phyloP scores from a whole-genome alignment of 2,797 vertebrate genomes.

The Rallus crepitans region DNA sequence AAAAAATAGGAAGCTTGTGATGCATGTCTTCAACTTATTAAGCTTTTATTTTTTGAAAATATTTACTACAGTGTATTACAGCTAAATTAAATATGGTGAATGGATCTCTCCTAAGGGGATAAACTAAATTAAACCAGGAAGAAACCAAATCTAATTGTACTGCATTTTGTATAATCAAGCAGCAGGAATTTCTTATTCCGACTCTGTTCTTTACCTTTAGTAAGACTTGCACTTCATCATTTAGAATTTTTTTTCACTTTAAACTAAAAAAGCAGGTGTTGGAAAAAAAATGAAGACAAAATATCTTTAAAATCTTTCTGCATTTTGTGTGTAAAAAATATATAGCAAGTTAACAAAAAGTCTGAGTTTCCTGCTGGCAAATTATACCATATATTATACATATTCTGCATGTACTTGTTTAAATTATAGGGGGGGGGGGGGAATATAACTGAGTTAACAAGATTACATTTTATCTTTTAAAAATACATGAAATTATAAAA shows the following conservation, averaged over 20 bases:
- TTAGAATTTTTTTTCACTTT: not conserved
- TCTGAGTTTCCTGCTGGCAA: not conserved
- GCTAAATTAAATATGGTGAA: constrained; percentile 66
- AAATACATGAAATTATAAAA: not conserved
- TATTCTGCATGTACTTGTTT: not conserved
- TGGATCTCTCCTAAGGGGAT: constrained; percentile 48
- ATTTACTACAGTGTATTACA: constrained; percentile 56
- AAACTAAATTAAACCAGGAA: constrained; percentile 67
- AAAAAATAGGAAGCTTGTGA: constrained; percentile 25
- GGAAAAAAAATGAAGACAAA: not conserved
- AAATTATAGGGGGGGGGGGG: not conserved
- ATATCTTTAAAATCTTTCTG: not conserved
- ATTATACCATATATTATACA: not conserved
- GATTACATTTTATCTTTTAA: not conserved
- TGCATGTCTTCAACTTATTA: constrained; percentile 22
- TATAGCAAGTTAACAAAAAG: not conserved
- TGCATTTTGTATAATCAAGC: constrained; percentile 44
- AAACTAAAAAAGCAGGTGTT: not conserved
- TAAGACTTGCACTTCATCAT: not conserved
- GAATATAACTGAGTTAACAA: not conserved
- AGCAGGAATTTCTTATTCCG: constrained; percentile 28
- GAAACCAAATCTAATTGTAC: constrained; percentile 48
- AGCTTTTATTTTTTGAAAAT: constrained; percentile 54
- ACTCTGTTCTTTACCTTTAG: not conserved
- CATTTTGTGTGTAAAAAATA: not conserved